Evolutionary conservation across 2,888 invertebrate species (phyloP).

Genomic region (Hypsopygia costalis): DNA sequence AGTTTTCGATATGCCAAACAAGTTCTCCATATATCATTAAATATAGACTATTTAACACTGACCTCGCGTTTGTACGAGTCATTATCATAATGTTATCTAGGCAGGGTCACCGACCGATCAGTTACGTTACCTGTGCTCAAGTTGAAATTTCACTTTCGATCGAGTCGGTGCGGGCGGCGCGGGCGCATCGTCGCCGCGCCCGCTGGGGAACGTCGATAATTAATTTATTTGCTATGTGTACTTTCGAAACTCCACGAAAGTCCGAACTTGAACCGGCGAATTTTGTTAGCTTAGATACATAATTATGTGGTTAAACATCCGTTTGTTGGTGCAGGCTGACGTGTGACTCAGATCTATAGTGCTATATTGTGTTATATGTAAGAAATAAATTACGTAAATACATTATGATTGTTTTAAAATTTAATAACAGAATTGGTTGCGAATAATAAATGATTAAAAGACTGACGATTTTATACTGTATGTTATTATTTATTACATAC

Average conservation of each 20-base stretch:
- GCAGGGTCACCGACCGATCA: slow-evolving; percentile 24
- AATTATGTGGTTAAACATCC: slow-evolving; percentile 2
- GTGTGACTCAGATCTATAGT: background rate
- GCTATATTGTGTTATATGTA: too few relatives aligned
- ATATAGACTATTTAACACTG: slow-evolving; percentile 14
- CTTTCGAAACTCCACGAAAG: slow-evolving; percentile 25
- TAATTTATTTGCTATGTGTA: slow-evolving; percentile 24
- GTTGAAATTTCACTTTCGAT: slow-evolving; percentile 40
- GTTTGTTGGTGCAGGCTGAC: background rate
- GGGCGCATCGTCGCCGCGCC: slow-evolving; percentile 9
- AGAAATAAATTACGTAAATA: too few relatives aligned
- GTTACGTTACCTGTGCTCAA: slow-evolving; percentile 24
- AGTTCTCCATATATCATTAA: background rate
- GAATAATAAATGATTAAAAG: too few relatives aligned
- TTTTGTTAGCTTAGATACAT: slow-evolving; percentile 11
- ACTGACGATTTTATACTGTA: too few relatives aligned
- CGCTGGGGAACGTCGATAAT: slow-evolving; percentile 24
- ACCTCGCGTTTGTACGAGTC: slow-evolving; percentile 12
- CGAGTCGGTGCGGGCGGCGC: slow-evolving; percentile 19
- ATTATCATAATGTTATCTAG: background rate
- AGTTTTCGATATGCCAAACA: too few relatives aligned
- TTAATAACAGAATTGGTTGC: too few relatives aligned
- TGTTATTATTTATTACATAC: too few relatives aligned
- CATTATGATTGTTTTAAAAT: too few relatives aligned
- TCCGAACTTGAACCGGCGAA: slow-evolving; percentile 12